Base-by-base conservation (phyloP, 2,888 invertebrate species). In the Coelogynopora nodosa region DNA sequence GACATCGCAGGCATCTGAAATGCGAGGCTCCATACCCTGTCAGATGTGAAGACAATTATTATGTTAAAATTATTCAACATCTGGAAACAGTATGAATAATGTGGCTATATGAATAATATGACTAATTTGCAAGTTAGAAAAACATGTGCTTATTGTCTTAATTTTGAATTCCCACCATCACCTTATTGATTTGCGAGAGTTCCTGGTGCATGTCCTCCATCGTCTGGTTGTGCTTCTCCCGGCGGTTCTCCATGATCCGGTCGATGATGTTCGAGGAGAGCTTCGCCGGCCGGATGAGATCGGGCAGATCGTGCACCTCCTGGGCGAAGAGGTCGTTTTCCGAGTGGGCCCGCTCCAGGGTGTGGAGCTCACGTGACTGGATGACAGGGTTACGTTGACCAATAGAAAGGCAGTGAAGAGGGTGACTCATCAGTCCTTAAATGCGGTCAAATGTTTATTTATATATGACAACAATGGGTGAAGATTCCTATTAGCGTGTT, bases 151-250 rank as follows among this genome's bases (percentile, higher is more conserved):
- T n/a, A n/a, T n/a, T n/a, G n/a, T n/a, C n/a, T n/a, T n/a, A n/a
- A n/a, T n/a, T n/a, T n/a, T n/a, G 49, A 49, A 10, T 49, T 18
- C 18, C 49, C 18, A 5, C 49, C 18, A 5, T 74, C 27, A 74
- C 74, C 23, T 74, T 74, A 23, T 29, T 82, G 2, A 91, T 90
- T 2, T 91, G 88, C 67, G 89, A 90, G 1, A 91, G 89, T 86
- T 90, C 91, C 86, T 91, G 91, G 84, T 90, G 90, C 90, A 91
- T 90, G 81, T 91, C 91, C 85, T 91, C 91, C 28, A 91, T 88
- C n/a, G 90, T 89, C 30, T 89, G 86, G 83, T 91, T 91, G 89
- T 91, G 91, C 90, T 90, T 89, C 85, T 91, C 90, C 87, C 89
- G 89, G 80, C 91, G 89, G 87, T 90, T 90, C 29, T 90, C 89